Percentiles rank a stretch among this genome's conserved stretches.
These are phyloP conservation scores for Rhinolophus ferrumequinum DNA, from an alignment of 2,113 vertebrate species.

Conservation along the genomic window DNA sequence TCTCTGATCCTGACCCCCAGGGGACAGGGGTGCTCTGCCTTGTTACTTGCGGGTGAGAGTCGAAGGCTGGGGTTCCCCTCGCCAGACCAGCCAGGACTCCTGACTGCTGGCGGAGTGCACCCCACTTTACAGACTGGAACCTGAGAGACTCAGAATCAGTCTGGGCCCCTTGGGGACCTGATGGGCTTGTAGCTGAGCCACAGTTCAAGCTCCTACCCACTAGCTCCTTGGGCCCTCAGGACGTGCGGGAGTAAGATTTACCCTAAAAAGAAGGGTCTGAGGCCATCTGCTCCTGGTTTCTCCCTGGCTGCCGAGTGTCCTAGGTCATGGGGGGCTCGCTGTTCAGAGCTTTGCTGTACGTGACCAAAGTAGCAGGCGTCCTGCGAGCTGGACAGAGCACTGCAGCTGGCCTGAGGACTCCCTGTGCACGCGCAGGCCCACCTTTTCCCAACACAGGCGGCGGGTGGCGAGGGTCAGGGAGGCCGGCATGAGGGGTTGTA, in stretches of 20 bases:
- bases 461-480: not conserved
- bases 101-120: not conserved
- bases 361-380: not conserved
- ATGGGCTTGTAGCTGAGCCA: too few species aligned
- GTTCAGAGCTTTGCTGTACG: not conserved
- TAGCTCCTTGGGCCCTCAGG: not conserved
- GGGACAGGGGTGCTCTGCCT: not conserved
- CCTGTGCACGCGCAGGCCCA: too few species aligned
- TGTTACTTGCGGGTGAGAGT: too few species aligned
- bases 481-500: not conserved
- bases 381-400: not conserved
- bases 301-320: not conserved
- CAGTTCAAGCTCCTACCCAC: not conserved
- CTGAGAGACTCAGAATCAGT: not conserved
- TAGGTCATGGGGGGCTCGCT: too few species aligned
- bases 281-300: too few species aligned
- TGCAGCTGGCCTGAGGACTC: too few species aligned
- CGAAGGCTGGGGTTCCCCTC: too few species aligned
- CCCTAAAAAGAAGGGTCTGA: not conserved
- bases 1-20: not conserved
- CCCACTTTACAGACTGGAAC: not conserved
- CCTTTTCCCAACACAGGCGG: too few species aligned
- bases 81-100: fast-evolving
- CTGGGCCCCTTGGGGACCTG: not conserved
- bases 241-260: not conserved